Conservation (phyloP, 2,888 invertebrate species). For the Stomorhina lunata region DNA sequence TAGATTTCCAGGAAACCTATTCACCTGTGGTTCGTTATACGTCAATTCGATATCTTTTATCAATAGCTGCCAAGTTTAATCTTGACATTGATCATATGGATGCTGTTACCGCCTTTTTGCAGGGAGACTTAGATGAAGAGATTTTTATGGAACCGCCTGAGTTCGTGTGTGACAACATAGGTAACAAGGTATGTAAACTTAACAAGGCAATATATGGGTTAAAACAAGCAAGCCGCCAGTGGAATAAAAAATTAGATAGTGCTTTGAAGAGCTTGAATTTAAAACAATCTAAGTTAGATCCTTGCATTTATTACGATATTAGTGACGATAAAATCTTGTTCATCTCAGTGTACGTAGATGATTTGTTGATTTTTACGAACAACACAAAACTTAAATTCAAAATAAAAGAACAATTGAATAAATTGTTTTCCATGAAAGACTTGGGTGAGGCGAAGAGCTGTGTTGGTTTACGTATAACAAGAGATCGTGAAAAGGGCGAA, state of each 20-base stretch:
- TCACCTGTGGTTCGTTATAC: conserved; percentile 50
- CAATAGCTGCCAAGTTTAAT: background rate
- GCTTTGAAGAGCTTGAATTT: background rate
- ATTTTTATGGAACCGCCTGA: background rate
- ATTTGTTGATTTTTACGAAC: conserved; percentile 46
- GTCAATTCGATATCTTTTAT: background rate
- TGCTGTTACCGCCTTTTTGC: conserved; percentile 58
- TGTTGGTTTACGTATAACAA: conserved; percentile 16
- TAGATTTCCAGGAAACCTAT: conserved; percentile 58
- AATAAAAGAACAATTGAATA: background rate
- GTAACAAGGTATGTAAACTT: no score
- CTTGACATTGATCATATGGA: conserved; percentile 53
- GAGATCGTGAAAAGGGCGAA: conserved; percentile 15
- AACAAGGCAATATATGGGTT: background rate
- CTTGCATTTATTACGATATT: conserved; percentile 40
- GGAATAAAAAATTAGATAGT: background rate
- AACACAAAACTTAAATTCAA: conserved; percentile 14
- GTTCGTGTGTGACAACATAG: background rate
- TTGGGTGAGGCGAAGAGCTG: background rate
- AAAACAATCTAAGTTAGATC: background rate
- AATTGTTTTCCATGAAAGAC: conserved; percentile 12
- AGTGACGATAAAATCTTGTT: conserved; percentile 29
- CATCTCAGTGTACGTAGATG: conserved; percentile 46
- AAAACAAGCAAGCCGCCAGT: background rate
- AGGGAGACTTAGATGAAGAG: conserved; percentile 38